phyloP scores from a whole-genome alignment of 2,113 vertebrate genomes.

The Psilopogon haemacephalus region DNA sequence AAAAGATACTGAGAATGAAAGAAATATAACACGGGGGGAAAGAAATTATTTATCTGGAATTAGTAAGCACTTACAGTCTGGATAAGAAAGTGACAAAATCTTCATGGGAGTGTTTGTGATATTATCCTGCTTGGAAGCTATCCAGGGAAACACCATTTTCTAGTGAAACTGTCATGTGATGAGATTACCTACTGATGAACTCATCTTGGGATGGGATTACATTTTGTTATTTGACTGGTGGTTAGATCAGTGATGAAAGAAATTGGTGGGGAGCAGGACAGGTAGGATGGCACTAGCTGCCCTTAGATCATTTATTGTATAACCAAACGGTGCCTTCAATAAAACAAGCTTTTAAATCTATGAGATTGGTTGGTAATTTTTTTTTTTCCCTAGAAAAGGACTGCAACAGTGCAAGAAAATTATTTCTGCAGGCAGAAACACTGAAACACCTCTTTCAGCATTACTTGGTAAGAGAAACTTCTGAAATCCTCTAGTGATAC shows the following conservation, averaged over 20 bases:
- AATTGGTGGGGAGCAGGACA: neutral
- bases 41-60: constrained; percentile 66
- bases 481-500: neutral
- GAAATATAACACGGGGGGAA: constrained; percentile 33
- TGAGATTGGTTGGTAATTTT: neutral
- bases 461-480: neutral
- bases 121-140: constrained; percentile 52
- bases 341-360: neutral
- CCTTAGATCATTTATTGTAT: neutral
- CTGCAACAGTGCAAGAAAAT: neutral
- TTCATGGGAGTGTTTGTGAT: constrained; percentile 61
- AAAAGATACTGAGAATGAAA: constrained; percentile 47
- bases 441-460: neutral
- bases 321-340: neutral
- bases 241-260: neutral
- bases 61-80: constrained; percentile 67
- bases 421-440: neutral
- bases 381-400: neutral
- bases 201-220: constrained; percentile 37
- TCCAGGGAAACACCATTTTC: constrained; percentile 53
- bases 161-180: constrained; percentile 48
- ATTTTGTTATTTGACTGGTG: constrained; percentile 5
- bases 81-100: constrained; percentile 69
- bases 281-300: neutral
- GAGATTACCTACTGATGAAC: constrained; percentile 51